phyloP scores from a whole-genome alignment of 2,113 vertebrate species.

The Hyperopisus bebe region DNA sequence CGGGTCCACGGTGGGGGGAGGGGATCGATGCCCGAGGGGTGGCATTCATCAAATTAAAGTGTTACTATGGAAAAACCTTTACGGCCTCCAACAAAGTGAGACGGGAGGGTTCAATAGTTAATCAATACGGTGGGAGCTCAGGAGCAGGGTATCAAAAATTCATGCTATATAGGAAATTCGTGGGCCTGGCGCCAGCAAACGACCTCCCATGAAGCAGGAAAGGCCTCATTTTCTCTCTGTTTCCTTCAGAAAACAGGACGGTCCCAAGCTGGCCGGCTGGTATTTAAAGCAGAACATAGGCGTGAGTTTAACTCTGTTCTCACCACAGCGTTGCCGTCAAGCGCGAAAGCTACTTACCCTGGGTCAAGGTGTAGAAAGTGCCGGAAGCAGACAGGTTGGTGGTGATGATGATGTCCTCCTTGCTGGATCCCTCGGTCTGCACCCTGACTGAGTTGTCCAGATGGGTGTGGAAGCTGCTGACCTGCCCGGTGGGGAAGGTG shows the following conservation, averaged over 20 bases:
- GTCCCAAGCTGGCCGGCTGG: neutral
- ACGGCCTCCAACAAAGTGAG: slow-evolving; percentile 30
- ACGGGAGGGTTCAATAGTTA: slow-evolving; percentile 33
- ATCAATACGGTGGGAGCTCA: slow-evolving; percentile 35
- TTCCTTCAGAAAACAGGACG: neutral
- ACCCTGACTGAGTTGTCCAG: slow-evolving; percentile 83
- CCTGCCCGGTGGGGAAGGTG: slow-evolving; percentile 90
- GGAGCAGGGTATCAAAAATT: slow-evolving; percentile 34
- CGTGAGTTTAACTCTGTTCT: neutral
- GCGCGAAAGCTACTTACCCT: slow-evolving; percentile 65
- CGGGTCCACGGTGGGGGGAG: neutral
- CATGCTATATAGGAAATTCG: slow-evolving; percentile 33
- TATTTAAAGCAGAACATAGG: neutral
- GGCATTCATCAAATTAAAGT: slow-evolving; percentile 33
- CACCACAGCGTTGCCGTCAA: neutral
- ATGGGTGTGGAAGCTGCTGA: slow-evolving; percentile 90
- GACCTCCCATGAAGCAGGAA: neutral
- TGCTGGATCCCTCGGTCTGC: slow-evolving; percentile 86
- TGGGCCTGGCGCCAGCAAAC: neutral
- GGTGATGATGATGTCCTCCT: slow-evolving; percentile 90
- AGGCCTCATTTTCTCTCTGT: neutral
- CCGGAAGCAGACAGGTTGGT: slow-evolving; percentile 94
- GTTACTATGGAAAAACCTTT: slow-evolving; percentile 32
- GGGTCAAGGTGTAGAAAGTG: slow-evolving; percentile 91
- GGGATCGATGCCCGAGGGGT: slow-evolving; percentile 24